Conservation (phyloP, 2,113 vertebrate species). For the Megaleporinus macrocephalus region DNA sequence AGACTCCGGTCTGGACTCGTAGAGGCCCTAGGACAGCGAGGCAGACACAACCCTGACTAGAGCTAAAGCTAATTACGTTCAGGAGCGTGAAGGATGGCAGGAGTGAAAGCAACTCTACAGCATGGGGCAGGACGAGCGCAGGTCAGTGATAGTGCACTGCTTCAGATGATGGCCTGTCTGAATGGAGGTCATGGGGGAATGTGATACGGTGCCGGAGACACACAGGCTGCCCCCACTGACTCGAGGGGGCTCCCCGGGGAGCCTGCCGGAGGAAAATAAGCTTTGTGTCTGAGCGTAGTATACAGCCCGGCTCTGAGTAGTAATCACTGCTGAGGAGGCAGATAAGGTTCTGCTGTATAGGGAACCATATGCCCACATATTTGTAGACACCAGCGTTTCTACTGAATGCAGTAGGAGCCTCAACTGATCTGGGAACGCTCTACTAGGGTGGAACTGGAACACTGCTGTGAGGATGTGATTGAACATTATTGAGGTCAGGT, state of each 20-base stretch:
- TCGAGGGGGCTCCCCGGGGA: slow-evolving; percentile 22
- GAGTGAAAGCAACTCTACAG: slow-evolving; percentile 16
- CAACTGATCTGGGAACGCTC: too few relatives aligned
- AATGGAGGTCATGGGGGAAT: slow-evolving; percentile 16
- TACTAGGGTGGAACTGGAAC: too few relatives aligned
- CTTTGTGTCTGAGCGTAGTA: slow-evolving; percentile 18
- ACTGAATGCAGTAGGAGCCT: neutral
- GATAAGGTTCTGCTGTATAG: slow-evolving; percentile 5
- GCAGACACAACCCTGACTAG: neutral
- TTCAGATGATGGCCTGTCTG: neutral
- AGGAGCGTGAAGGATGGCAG: slow-evolving; percentile 27
- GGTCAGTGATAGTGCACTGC: neutral
- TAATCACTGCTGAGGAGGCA: neutral
- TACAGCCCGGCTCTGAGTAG: neutral
- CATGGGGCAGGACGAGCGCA: neutral
- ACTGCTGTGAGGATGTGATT: too few relatives aligned
- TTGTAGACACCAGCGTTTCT: neutral
- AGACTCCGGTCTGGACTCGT: slow-evolving; percentile 48
- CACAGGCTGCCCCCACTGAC: neutral
- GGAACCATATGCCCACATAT: neutral
- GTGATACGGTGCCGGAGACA: slow-evolving; percentile 31
- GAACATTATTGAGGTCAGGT: too few relatives aligned
- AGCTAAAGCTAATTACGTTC: slow-evolving; percentile 24
- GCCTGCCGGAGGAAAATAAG: slow-evolving; percentile 18
- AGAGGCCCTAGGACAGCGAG: slow-evolving; percentile 21